A percentile compares a stretch with the other conserved stretches of the same genome.
These are phyloP conservation scores for Myrmecobius fasciatus DNA, from an alignment of 2,113 vertebrate species.

Conservation along the genomic window DNA sequence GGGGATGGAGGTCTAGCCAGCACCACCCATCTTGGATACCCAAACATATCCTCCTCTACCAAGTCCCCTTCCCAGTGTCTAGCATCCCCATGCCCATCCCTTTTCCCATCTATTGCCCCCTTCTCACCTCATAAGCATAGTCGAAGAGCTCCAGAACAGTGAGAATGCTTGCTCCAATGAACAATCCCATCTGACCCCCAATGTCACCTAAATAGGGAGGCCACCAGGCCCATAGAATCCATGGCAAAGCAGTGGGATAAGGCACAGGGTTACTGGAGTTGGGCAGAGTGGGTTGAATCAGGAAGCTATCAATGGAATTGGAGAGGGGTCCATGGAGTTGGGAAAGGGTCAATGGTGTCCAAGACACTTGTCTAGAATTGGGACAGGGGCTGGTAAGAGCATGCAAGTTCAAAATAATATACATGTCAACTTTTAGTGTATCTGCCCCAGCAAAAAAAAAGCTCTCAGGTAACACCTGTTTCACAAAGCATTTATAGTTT, in stretches of 20 bases:
- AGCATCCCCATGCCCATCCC: neutral
- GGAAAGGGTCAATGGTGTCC: neutral
- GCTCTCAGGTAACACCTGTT: neutral
- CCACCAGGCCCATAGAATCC: neutral
- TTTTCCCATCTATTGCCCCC: neutral
- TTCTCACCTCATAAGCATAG: constrained; percentile 95
- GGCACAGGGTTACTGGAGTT: constrained; percentile 1
- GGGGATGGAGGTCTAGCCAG: neutral
- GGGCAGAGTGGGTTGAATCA: neutral
- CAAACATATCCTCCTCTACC: neutral
- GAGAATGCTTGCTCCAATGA: constrained; percentile 97
- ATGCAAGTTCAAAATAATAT: neutral
- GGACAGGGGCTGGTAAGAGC: neutral
- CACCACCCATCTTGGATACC: too few species aligned
- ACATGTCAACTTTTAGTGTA: constrained; percentile 20
- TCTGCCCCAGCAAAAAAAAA: neutral
- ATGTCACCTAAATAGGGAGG: constrained; percentile 90
- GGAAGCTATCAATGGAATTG: neutral
- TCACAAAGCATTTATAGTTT: neutral
- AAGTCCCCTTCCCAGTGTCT: neutral
- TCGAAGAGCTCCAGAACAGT: constrained; percentile 97
- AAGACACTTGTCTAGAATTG: neutral
- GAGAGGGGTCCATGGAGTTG: constrained; percentile 27
- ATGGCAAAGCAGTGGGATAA: constrained; percentile 12
- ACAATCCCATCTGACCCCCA: constrained; percentile 98